A percentile compares a stretch with the other conserved stretches of the same genome.
These are phyloP conservation scores for Dromococcyx pavoninus DNA, from an alignment of 2,797 vertebrate genomes.

Conservation along the genomic window DNA sequence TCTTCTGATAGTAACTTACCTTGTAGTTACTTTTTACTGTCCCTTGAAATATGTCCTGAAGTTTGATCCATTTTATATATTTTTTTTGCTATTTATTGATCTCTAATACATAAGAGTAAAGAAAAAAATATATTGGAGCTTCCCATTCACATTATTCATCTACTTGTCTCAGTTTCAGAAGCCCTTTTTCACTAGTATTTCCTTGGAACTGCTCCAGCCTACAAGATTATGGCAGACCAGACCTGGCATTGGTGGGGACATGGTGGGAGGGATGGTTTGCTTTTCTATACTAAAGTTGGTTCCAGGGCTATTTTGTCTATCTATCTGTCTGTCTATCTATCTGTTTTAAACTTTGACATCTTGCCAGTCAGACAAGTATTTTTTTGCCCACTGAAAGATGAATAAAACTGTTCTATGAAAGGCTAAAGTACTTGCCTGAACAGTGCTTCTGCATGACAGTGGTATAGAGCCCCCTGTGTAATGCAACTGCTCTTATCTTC, in stretches of 20 bases:
- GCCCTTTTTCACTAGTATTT: accelerated
- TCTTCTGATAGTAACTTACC: neutral
- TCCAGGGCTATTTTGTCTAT: neutral
- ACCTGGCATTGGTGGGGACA: neutral
- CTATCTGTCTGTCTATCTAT: no score
- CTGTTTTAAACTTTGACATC: neutral
- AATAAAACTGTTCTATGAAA: neutral
- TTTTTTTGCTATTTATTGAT: neutral
- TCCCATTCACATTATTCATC: neutral
- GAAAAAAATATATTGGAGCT: neutral
- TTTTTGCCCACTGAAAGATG: neutral
- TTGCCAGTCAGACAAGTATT: neutral
- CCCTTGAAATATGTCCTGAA: neutral
- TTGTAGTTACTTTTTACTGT: neutral
- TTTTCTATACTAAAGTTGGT: neutral
- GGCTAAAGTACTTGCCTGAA: neutral
- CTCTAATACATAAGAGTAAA: neutral
- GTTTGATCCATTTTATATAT: neutral
- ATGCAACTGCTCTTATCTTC: neutral
- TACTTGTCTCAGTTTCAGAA: neutral
- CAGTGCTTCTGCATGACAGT: neutral
- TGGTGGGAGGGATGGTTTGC: neutral
- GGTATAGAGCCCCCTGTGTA: neutral
- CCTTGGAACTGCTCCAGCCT: neutral
- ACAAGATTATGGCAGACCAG: neutral